Conservation (phyloP, 1,140 invertebrate genomes). For the Drosophila ercepeae region DNA sequence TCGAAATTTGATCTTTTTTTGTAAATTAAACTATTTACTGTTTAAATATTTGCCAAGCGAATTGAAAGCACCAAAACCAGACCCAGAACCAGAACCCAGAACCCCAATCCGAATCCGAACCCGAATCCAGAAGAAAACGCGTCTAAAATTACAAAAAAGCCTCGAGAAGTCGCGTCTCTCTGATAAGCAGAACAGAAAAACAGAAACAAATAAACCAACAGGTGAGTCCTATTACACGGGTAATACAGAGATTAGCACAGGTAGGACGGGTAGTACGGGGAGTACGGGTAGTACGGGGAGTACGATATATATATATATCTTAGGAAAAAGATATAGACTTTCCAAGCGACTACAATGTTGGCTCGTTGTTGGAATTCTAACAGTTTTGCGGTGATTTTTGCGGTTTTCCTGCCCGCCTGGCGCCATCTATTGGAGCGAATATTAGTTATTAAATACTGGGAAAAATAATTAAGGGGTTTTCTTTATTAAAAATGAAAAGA, state of each 20-base stretch:
- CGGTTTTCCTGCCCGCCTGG: slow-evolving; percentile 54
- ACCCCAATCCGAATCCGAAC: neutral
- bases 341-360: slow-evolving; percentile 26
- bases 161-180: slow-evolving; percentile 51
- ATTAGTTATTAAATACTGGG: neutral
- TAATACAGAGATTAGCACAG: neutral
- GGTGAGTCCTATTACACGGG: slow-evolving; percentile 31
- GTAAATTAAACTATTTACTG: slow-evolving; percentile 56
- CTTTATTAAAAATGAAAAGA: neutral
- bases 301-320: neutral
- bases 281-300: neutral
- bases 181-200: slow-evolving; percentile 30
- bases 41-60: slow-evolving; percentile 48
- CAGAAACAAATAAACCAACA: slow-evolving; percentile 30
- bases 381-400: slow-evolving; percentile 57
- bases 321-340: neutral
- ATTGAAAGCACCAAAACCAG: neutral
- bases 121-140: neutral
- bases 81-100: neutral
- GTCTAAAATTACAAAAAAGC: slow-evolving; percentile 68
- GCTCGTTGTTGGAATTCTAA: slow-evolving; percentile 48
- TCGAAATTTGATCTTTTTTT: slow-evolving; percentile 59
- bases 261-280: neutral
- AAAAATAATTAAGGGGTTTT: neutral
- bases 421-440: slow-evolving; percentile 48